Evolutionary conservation across 2,888 invertebrate species (phyloP).

Genomic region (Bimastos eiseni): DNA sequence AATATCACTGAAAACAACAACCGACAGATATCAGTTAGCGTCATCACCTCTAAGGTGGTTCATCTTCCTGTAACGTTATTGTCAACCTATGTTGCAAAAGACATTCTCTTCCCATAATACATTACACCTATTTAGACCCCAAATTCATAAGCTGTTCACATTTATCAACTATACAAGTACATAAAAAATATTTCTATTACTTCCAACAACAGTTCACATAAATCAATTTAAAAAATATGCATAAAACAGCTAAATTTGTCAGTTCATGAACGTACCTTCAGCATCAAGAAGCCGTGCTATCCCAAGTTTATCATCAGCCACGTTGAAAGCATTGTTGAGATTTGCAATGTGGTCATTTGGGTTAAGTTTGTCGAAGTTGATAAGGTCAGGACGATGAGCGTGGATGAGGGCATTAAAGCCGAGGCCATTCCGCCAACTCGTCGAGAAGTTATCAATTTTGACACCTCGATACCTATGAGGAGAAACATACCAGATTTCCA

Average conservation of each 20-base stretch:
- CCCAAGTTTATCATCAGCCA: slow-evolving; percentile 87
- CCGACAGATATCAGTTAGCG: background rate
- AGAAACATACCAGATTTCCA: slow-evolving; percentile 26
- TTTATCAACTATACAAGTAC: background rate
- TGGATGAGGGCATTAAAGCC: slow-evolving; percentile 99
- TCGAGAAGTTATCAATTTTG: slow-evolving; percentile 66
- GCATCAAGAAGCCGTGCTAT: slow-evolving; percentile 88
- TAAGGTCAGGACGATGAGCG: slow-evolving; percentile 88
- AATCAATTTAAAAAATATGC: background rate
- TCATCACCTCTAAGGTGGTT: background rate
- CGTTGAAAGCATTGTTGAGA: slow-evolving; percentile 94
- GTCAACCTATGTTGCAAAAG: background rate
- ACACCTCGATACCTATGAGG: slow-evolving; percentile 62
- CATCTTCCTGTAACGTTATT: background rate
- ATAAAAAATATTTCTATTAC: background rate
- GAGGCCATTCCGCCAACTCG: slow-evolving; percentile 92
- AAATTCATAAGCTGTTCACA: background rate
- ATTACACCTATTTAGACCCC: background rate
- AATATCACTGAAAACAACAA: background rate
- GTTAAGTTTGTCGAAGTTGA: slow-evolving; percentile 81
- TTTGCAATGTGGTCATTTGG: slow-evolving; percentile 87
- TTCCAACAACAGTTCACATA: background rate
- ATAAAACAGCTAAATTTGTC: background rate
- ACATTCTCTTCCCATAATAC: background rate
- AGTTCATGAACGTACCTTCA: slow-evolving; percentile 71